These are phyloP conservation scores for Condylura cristata DNA, from an alignment of 2,113 vertebrate genomes.

Conservation along the genomic window DNA sequence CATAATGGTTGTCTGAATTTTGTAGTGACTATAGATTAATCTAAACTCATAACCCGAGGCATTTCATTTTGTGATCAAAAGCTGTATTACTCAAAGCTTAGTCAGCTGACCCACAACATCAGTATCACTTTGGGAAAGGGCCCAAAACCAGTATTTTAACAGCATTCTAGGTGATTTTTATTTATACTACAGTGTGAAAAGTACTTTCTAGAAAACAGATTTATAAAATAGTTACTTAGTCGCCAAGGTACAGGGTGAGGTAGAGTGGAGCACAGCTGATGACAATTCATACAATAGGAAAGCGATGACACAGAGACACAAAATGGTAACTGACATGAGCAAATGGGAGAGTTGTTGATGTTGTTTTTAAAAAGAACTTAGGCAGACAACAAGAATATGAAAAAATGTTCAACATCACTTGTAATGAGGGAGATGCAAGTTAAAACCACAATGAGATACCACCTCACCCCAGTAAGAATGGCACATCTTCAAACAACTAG, in stretches of 20 bases:
- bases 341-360: background rate
- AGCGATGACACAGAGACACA: background rate
- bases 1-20: conserved; percentile 8
- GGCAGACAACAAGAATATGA: too few relatives aligned
- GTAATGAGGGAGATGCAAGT: too few relatives aligned
- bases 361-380: background rate
- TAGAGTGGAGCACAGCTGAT: background rate
- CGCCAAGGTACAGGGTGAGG: background rate
- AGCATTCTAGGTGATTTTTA: conserved; percentile 28
- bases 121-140: background rate
- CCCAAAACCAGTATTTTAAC: background rate
- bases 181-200: background rate
- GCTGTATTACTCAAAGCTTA: background rate
- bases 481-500: too few relatives aligned
- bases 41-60: conserved; percentile 18
- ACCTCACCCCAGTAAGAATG: too few relatives aligned
- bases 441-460: too few relatives aligned
- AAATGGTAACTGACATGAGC: background rate
- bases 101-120: background rate
- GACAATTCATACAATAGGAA: background rate
- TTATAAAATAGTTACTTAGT: conserved; percentile 5
- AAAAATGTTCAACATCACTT: too few relatives aligned
- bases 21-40: conserved; percentile 2
- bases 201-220: background rate
- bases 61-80: conserved; percentile 48